Percentiles rank a stretch among this genome's conserved stretches.
These are phyloP conservation scores for Brevimyrus niger DNA, from an alignment of 2,113 vertebrate genomes.

Conservation along the genomic window DNA sequence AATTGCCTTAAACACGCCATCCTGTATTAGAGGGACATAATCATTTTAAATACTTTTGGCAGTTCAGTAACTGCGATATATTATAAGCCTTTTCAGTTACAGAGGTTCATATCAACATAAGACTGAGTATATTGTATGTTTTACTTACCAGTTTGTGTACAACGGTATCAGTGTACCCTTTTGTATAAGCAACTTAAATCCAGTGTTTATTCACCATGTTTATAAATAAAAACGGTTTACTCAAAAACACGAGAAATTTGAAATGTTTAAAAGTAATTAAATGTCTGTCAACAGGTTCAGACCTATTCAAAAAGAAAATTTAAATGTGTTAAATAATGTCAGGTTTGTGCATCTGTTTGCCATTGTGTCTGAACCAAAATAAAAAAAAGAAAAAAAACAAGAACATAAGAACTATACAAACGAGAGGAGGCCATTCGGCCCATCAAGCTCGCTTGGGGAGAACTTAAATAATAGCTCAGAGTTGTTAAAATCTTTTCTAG, in stretches of 20 bases:
- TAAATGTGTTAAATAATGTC: background rate
- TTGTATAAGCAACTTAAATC: conserved; percentile 51
- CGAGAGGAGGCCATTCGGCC: too few species aligned
- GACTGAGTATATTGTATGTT: conserved; percentile 48
- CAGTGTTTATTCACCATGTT: conserved; percentile 48
- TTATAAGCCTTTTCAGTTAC: conserved; percentile 22
- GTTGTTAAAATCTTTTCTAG: too few species aligned
- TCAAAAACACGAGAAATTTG: conserved; percentile 20
- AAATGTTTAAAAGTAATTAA: background rate
- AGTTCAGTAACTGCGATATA: conserved; percentile 32
- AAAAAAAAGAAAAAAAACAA: background rate
- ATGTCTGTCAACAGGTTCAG: background rate
- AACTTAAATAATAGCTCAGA: too few species aligned
- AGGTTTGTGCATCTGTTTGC: background rate
- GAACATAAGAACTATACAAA: too few species aligned
- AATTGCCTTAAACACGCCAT: conserved; percentile 50
- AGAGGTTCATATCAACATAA: conserved; percentile 29
- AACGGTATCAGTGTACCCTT: conserved; percentile 51
- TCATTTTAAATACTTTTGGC: conserved; percentile 48
- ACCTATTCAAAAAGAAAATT: background rate
- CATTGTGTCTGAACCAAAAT: background rate
- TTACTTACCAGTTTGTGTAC: conserved; percentile 47
- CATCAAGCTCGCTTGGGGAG: too few species aligned
- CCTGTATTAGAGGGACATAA: conserved; percentile 49
- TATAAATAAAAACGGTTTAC: conserved; percentile 67